phyloP scores from a whole-genome alignment of 2,797 vertebrate genomes.

The Prunella strophiata region DNA sequence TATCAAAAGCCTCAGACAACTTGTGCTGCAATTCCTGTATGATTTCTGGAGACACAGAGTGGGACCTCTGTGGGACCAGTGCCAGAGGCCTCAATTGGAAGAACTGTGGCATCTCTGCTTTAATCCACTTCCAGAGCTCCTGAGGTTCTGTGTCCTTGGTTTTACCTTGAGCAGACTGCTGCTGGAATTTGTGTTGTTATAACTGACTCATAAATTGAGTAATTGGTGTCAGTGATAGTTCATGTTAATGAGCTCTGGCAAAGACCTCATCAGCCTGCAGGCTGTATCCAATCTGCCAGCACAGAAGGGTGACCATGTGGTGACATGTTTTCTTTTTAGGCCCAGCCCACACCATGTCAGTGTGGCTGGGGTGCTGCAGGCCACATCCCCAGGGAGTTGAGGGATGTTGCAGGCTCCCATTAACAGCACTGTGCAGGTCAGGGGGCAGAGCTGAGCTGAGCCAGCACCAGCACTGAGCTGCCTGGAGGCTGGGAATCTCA shows the following conservation, averaged over 20 bases:
- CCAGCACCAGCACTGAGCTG: background rate
- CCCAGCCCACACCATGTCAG: rapidly evolving
- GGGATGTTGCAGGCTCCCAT: background rate
- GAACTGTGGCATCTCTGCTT: background rate
- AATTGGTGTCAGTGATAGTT: background rate
- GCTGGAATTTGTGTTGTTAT: background rate
- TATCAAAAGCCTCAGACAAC: background rate
- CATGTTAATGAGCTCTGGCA: background rate
- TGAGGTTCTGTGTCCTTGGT: background rate
- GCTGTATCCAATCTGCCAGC: background rate
- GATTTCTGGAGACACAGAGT: background rate
- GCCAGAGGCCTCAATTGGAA: background rate
- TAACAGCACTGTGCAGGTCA: background rate
- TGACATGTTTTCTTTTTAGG: background rate
- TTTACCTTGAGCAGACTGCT: background rate
- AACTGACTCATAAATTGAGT: background rate
- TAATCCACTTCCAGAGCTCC: background rate
- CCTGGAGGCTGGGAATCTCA: background rate
- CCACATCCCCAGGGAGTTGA: rapidly evolving
- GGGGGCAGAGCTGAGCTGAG: background rate
- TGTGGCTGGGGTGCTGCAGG: background rate
- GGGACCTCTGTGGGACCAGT: background rate
- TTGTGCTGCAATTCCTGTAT: background rate
- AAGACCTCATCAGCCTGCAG: background rate
- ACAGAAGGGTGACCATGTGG: background rate